These are phyloP conservation scores for Amazona guildingii DNA, from an alignment of 2,113 vertebrate genomes.

Conservation along the genomic window DNA sequence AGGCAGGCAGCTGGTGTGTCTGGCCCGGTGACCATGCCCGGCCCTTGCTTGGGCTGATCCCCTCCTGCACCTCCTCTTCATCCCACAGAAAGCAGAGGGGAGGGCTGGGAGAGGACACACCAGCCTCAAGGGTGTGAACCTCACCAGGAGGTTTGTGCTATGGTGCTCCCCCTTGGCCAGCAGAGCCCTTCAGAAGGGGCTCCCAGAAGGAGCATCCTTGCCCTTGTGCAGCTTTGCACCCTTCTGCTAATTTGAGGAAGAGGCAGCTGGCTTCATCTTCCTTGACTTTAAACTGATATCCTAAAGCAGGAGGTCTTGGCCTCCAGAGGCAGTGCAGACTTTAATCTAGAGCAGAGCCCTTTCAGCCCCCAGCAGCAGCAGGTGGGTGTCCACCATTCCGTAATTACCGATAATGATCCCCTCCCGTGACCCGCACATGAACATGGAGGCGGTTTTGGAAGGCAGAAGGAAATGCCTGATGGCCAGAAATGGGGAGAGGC, in stretches of 20 bases:
- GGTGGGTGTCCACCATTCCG: neutral
- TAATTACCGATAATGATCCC: conserved; percentile 80
- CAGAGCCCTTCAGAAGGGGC: neutral
- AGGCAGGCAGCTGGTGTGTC: neutral
- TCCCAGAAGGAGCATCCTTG: neutral
- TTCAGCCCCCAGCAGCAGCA: neutral
- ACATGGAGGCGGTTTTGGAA: conserved; percentile 77
- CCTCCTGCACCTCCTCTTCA: neutral
- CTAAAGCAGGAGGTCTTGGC: neutral
- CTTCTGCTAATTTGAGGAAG: neutral
- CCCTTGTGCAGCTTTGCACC: neutral
- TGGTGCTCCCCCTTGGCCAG: neutral
- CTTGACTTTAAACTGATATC: neutral
- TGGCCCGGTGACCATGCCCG: fast-evolving
- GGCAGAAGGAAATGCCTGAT: conserved; percentile 76
- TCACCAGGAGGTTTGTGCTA: neutral
- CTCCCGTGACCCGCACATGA: conserved; percentile 76
- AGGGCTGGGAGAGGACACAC: neutral
- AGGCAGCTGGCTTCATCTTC: neutral
- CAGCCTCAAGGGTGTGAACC: neutral
- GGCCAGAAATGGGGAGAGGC: conserved; percentile 68
- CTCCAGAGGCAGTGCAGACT: neutral
- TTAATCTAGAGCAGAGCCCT: neutral
- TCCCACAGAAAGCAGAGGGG: fast-evolving
- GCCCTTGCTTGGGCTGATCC: neutral